These are phyloP conservation scores for Petrocephalus sullivani DNA, from an alignment of 2,797 vertebrate genomes.

Conservation along the genomic window DNA sequence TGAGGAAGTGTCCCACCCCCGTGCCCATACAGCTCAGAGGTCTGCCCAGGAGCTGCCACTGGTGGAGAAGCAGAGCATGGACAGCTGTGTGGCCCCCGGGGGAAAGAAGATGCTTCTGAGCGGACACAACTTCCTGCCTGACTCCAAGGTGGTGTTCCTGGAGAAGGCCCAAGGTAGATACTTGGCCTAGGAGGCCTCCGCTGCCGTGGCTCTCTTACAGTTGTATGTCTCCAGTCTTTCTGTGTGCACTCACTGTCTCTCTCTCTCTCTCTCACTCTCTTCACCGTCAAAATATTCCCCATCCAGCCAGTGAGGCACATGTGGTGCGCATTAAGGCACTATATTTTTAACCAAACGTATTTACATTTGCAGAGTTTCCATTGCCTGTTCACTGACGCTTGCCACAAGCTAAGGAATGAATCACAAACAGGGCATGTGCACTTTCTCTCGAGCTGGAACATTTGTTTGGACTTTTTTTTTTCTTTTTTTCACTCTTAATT, in stretches of 20 bases:
- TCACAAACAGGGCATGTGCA: constrained; percentile 60
- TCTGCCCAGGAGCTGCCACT: constrained; percentile 97
- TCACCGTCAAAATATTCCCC: constrained; percentile 65
- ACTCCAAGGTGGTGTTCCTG: constrained; percentile 98
- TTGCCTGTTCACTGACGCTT: constrained; percentile 65
- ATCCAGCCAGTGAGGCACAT: constrained; percentile 69
- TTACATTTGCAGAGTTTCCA: constrained; percentile 78
- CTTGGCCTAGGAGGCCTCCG: not conserved
- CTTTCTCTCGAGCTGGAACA: constrained; percentile 38
- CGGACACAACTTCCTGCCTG: constrained; percentile 93
- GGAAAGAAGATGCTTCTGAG: constrained; percentile 86
- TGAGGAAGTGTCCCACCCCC: constrained; percentile 33
- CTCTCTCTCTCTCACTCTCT: constrained; percentile 32
- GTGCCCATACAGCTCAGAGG: constrained; percentile 75
- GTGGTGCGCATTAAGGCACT: constrained; percentile 73
- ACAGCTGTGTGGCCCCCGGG: constrained; percentile 77
- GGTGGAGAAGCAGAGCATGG: constrained; percentile 90
- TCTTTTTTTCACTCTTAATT: constrained; percentile 32
- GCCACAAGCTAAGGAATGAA: constrained; percentile 66
- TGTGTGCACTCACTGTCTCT: constrained; percentile 10
- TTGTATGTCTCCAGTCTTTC: not conserved
- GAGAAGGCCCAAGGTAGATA: constrained; percentile 92
- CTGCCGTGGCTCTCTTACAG: constrained; percentile 4
- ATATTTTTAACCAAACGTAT: constrained; percentile 76
- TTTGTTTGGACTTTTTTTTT: constrained; percentile 52